Evolutionary conservation across 23 tunicate genomes (phyloP).

Genomic region (Trididemnum nubilum): DNA sequence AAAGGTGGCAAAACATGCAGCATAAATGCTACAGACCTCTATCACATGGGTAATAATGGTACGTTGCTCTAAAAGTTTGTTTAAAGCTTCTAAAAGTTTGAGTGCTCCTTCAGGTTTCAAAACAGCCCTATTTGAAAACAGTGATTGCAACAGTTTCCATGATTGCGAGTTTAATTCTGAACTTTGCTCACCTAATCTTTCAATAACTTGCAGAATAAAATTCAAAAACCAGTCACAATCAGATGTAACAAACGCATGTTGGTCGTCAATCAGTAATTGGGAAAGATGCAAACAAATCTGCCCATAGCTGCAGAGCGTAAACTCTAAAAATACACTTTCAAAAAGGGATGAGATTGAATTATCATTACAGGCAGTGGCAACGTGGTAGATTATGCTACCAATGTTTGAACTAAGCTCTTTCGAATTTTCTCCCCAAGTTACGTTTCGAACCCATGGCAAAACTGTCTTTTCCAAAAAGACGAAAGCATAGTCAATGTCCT

Average conservation of each 20-base stretch:
- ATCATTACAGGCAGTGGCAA: not conserved
- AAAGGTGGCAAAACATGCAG: not conserved
- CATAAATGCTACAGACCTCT: not conserved
- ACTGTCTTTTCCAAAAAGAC: not conserved
- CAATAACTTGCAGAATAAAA: not conserved
- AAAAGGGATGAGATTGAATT: not conserved
- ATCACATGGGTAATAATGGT: not conserved
- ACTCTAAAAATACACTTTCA: not conserved
- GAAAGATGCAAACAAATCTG: too few relatives aligned
- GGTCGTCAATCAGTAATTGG: not conserved
- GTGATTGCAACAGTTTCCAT: not conserved
- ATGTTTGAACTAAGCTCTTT: not conserved
- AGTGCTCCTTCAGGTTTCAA: not conserved
- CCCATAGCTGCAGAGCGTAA: too few relatives aligned
- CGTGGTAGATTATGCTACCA: not conserved
- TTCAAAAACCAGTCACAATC: slow-evolving; percentile 6
- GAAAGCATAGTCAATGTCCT: slow-evolving; percentile 25
- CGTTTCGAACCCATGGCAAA: not conserved
- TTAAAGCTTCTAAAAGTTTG: not conserved
- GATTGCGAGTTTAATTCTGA: not conserved
- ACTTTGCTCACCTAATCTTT: not conserved
- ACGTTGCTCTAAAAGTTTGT: not conserved
- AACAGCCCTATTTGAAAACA: not conserved
- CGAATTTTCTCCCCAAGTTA: not conserved
- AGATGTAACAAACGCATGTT: not conserved